A percentile compares a stretch with the other conserved stretches of the same genome.
phyloP scores from a whole-genome alignment of 2,888 invertebrate species.

The Drosophila anomalata region DNA sequence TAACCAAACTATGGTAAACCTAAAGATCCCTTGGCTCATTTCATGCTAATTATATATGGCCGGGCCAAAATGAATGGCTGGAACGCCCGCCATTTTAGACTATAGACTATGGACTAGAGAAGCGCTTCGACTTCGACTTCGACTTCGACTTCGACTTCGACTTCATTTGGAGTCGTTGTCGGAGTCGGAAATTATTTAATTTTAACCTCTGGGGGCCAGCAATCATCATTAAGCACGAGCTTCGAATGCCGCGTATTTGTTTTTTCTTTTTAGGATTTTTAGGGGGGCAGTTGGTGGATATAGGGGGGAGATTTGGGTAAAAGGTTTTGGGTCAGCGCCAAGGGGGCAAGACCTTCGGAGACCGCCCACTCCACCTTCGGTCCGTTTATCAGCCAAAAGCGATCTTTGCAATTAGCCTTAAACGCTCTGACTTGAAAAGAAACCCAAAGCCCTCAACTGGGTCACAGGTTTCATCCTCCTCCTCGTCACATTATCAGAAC shows the following conservation, averaged over 20 bases:
- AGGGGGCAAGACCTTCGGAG: conserved; percentile 48
- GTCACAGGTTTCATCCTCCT: conserved; percentile 48
- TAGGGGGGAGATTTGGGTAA: conserved; percentile 33
- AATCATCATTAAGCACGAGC: conserved; percentile 80
- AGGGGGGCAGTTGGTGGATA: not conserved
- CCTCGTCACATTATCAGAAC: conserved; percentile 77
- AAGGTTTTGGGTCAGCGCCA: conserved; percentile 77
- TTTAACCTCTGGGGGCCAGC: conserved; percentile 80
- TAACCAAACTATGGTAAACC: conserved; percentile 34
- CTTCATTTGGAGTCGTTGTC: conserved; percentile 54
- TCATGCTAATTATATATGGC: conserved; percentile 80
- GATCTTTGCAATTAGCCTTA: conserved; percentile 81
- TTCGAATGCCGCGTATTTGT: conserved; percentile 43
- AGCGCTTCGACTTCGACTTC: conserved; percentile 42
- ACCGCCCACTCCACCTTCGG: conserved; percentile 31
- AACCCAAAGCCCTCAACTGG: conserved; percentile 57
- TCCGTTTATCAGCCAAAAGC: conserved; percentile 78
- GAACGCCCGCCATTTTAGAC: conserved; percentile 76
- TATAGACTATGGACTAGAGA: conserved; percentile 30
- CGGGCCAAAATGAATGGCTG: conserved; percentile 62
- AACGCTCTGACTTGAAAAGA: conserved; percentile 66
- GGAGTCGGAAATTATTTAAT: conserved; percentile 75
- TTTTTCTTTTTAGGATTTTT: conserved; percentile 24
- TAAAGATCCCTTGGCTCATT: conserved; percentile 77
- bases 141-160: conserved; percentile 39